These are phyloP conservation scores for Cavia aperea DNA, from an alignment of 2,113 vertebrate genomes.

Conservation along the genomic window DNA sequence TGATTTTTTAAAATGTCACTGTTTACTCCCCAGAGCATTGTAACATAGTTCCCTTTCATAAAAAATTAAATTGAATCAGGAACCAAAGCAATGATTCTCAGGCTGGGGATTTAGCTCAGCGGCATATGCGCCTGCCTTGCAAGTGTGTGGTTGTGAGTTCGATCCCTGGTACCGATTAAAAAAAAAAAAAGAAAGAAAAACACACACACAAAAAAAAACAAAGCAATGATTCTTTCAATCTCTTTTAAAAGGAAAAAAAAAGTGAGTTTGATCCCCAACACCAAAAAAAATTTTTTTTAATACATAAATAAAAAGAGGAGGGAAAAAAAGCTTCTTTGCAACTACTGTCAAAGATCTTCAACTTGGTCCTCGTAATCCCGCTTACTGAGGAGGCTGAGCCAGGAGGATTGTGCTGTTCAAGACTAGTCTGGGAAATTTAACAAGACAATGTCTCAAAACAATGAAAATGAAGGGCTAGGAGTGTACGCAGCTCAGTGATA, in stretches of 20 bases:
- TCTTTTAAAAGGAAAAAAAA: not conserved
- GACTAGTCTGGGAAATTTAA: not conserved
- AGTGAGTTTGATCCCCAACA: too few species aligned
- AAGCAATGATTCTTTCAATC: slow-evolving; percentile 14
- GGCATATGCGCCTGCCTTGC: too few species aligned
- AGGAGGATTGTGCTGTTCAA: not conserved
- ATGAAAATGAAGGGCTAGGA: not conserved
- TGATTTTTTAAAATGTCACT: slow-evolving; percentile 43
- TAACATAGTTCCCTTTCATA: slow-evolving; percentile 57
- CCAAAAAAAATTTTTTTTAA: too few species aligned
- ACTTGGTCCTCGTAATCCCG: not conserved
- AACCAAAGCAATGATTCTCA: slow-evolving; percentile 32
- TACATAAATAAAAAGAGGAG: too few species aligned
- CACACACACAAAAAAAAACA: not conserved
- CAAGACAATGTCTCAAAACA: not conserved
- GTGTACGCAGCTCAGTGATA: not conserved
- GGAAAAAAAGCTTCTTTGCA: not conserved
- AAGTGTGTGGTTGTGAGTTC: too few species aligned
- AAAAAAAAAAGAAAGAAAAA: too few species aligned
- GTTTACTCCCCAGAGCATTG: slow-evolving; percentile 38
- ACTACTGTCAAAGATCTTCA: slow-evolving; percentile 12
- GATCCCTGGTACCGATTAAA: too few species aligned
- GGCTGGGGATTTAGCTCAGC: too few species aligned
- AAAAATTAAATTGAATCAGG: slow-evolving; percentile 54
- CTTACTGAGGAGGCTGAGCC: not conserved